Evolutionary conservation across 2,888 invertebrate genomes (phyloP).

Genomic region (Hirtodrosophila histrioides): DNA sequence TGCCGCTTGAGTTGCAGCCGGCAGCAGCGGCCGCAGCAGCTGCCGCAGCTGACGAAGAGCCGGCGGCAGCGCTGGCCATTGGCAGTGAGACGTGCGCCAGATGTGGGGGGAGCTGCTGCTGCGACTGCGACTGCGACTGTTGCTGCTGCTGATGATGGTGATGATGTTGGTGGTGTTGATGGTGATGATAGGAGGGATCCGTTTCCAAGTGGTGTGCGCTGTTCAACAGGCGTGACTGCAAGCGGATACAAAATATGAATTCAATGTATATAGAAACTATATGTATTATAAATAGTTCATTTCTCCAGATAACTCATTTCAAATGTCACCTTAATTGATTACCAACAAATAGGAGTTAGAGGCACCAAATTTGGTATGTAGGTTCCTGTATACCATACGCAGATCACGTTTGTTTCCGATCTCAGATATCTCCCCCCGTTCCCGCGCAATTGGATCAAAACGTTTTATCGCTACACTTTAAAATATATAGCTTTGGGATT

Average conservation of each 20-base stretch:
- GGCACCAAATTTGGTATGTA: no score
- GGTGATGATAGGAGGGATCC: constrained; percentile 84
- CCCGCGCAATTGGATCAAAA: no score
- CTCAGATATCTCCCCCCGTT: no score
- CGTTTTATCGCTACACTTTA: no score
- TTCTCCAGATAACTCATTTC: no score
- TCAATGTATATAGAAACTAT: not conserved
- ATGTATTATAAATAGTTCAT: no score
- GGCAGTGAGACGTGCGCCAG: constrained; percentile 69
- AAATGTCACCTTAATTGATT: no score
- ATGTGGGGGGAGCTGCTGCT: constrained; percentile 59
- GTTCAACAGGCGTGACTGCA: constrained; percentile 83
- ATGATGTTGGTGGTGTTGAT: constrained; percentile 82
- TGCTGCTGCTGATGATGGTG: constrained; percentile 78
- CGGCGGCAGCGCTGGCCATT: constrained; percentile 69
- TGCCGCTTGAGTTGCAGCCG: constrained; percentile 45
- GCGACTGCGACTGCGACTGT: constrained; percentile 50
- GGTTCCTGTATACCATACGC: no score
- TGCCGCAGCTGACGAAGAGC: constrained; percentile 64
- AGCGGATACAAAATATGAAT: not conserved
- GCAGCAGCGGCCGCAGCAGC: constrained; percentile 62
- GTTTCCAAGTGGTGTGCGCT: constrained; percentile 82
- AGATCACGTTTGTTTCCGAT: no score
- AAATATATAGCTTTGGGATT: no score
- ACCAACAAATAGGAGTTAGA: no score